A percentile compares a stretch with the other conserved stretches of the same genome.
These are phyloP conservation scores for Stegophylla sp. DNA, from an alignment of 2,888 invertebrate genomes.

Conservation along the genomic window DNA sequence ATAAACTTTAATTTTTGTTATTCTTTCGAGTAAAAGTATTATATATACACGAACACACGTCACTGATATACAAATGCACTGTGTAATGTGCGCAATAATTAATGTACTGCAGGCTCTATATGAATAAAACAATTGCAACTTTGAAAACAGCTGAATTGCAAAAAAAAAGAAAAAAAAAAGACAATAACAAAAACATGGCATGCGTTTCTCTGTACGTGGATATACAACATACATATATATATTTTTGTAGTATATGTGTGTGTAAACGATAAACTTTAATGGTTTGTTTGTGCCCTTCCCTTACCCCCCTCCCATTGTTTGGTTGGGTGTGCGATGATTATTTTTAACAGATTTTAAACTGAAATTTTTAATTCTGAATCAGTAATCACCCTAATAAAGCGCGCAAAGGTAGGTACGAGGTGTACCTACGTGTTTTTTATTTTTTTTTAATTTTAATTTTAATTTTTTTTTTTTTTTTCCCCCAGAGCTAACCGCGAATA, in stretches of 20 bases:
- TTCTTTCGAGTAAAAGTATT: no score
- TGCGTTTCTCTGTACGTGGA: not conserved
- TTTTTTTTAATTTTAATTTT: no score
- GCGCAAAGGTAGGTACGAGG: not conserved
- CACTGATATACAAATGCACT: no score
- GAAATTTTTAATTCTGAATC: not conserved
- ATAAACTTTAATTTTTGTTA: no score
- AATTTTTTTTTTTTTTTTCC: conserved; percentile 9
- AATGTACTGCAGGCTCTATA: no score
- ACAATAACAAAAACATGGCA: not conserved
- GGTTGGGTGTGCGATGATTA: not conserved
- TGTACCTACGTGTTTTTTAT: no score
- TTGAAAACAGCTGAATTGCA: not conserved
- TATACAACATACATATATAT: not conserved
- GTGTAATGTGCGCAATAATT: no score
- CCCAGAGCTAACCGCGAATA: not conserved
- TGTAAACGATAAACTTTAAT: not conserved
- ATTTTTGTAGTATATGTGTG: not conserved
- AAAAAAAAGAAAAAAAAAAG: not conserved
- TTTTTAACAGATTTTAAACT: not conserved
- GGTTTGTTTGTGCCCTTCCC: not conserved
- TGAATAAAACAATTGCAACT: not conserved
- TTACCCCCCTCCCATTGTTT: not conserved
- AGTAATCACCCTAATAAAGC: not conserved
- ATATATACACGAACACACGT: no score